Evolutionary conservation across 2,797 vertebrate species (phyloP).

Genomic region (Brachyalestes nurse): DNA sequence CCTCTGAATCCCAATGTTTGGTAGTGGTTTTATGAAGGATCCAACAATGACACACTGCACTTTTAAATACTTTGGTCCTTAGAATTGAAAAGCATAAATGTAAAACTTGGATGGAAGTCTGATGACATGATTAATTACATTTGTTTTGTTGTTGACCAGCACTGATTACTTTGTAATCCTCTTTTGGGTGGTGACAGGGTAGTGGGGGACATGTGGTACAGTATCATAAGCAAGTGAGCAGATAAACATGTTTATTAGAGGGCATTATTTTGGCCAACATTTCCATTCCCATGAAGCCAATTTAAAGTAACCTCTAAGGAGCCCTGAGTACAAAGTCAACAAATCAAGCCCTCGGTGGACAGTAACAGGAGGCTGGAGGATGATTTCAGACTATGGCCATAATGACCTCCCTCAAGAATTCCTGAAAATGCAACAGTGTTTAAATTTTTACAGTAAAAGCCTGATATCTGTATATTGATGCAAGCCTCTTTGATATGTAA

Average conservation of each 20-base stretch:
- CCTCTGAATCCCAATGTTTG: too few relatives aligned
- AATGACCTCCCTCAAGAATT: slow-evolving; percentile 50
- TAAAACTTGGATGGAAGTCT: background rate
- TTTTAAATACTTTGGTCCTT: too few relatives aligned
- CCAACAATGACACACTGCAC: too few relatives aligned
- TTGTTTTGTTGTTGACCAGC: background rate
- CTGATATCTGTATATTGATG: background rate
- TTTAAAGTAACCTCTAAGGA: slow-evolving; percentile 40
- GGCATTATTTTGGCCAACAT: slow-evolving; percentile 39
- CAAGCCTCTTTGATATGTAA: background rate
- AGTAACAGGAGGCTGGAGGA: slow-evolving; percentile 9
- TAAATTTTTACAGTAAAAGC: background rate
- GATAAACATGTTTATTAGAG: slow-evolving; percentile 54
- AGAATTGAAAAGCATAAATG: too few relatives aligned
- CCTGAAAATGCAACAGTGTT: slow-evolving; percentile 2
- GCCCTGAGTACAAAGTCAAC: slow-evolving; percentile 12
- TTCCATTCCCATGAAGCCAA: slow-evolving; percentile 44
- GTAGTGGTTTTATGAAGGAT: too few relatives aligned
- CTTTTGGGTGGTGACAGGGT: background rate
- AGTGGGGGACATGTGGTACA: background rate
- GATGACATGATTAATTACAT: background rate
- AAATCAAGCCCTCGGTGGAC: slow-evolving; percentile 45
- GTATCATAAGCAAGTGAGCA: slow-evolving; percentile 25
- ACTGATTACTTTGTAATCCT: background rate
- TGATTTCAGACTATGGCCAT: slow-evolving; percentile 19